phyloP scores from a whole-genome alignment of 2,888 invertebrate genomes.

The Cyrtodaria siliqua region DNA sequence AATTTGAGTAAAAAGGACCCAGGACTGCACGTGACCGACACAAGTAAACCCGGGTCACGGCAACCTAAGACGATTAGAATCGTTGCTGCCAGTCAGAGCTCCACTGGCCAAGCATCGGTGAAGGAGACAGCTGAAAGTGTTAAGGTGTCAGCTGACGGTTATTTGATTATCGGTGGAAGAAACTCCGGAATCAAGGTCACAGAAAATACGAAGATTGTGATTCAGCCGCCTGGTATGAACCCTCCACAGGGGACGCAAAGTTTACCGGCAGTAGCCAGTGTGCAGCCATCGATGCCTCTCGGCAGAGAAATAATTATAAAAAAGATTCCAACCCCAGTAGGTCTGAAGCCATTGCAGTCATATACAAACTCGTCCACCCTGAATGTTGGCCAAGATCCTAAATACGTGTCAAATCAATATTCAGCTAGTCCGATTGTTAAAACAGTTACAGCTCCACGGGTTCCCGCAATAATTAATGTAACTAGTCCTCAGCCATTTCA shows the following conservation, averaged over 20 bases:
- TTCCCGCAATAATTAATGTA: constrained; percentile 5
- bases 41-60: constrained; percentile 20
- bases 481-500: not conserved
- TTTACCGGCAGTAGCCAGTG: not conserved
- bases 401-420: too few species aligned
- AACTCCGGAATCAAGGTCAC: constrained; percentile 58
- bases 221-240: constrained; percentile 49
- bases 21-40: constrained; percentile 35
- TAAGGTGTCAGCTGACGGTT: constrained; percentile 55
- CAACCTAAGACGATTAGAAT: constrained; percentile 51
- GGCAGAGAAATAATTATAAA: constrained; percentile 30
- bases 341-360: not conserved
- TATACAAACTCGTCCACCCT: too few species aligned
- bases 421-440: too few species aligned
- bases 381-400: too few species aligned
- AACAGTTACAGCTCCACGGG: not conserved
- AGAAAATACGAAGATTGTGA: constrained; percentile 60
- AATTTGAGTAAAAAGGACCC: constrained; percentile 32
- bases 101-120: constrained; percentile 33
- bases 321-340: constrained; percentile 37
- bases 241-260: not conserved
- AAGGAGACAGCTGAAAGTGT: constrained; percentile 59
- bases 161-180: constrained; percentile 58
- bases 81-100: constrained; percentile 23
- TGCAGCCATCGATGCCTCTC: not conserved